Evolutionary conservation across 2,888 invertebrate genomes (phyloP).

Genomic region (Heteromyza rotundicornis): DNA sequence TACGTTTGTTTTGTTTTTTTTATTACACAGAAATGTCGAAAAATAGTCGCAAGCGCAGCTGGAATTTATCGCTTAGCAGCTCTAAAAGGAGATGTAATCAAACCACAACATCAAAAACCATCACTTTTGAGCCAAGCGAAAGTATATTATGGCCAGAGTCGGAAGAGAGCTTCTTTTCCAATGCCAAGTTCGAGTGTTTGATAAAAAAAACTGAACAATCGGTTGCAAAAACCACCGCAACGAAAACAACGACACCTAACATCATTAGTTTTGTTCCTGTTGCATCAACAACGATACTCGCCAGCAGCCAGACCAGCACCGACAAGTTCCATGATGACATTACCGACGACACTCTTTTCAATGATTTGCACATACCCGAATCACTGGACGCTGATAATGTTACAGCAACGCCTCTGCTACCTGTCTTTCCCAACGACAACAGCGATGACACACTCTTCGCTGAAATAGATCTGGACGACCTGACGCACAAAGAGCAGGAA

Average conservation of each 20-base stretch:
- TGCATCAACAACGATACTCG: background rate
- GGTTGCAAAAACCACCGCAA: too few species aligned
- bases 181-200: slow-evolving; percentile 45
- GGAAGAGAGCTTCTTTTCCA: slow-evolving; percentile 51
- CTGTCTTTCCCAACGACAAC: background rate
- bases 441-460: slow-evolving; percentile 40
- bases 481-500: slow-evolving; percentile 35
- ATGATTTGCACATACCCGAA: slow-evolving; percentile 38
- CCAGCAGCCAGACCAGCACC: background rate
- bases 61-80: slow-evolving; percentile 8
- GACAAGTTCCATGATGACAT: slow-evolving; percentile 22
- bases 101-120: too few species aligned
- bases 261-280: slow-evolving; percentile 19
- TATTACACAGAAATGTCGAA: slow-evolving; percentile 23
- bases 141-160: slow-evolving; percentile 46
- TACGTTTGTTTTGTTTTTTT: too few species aligned
- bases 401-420: background rate
- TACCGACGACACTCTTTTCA: slow-evolving; percentile 47
- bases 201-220: too few species aligned
- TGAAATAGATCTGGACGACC: slow-evolving; percentile 41
- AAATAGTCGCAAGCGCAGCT: slow-evolving; percentile 13
- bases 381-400: slow-evolving; percentile 8
- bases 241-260: background rate
- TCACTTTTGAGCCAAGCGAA: too few species aligned
- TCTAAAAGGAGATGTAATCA: slow-evolving; percentile 32